A percentile compares a stretch with the other conserved stretches of the same genome.
Evolutionary conservation across 2,797 vertebrate genomes (phyloP).

Genomic region (Manis crassicaudata): DNA sequence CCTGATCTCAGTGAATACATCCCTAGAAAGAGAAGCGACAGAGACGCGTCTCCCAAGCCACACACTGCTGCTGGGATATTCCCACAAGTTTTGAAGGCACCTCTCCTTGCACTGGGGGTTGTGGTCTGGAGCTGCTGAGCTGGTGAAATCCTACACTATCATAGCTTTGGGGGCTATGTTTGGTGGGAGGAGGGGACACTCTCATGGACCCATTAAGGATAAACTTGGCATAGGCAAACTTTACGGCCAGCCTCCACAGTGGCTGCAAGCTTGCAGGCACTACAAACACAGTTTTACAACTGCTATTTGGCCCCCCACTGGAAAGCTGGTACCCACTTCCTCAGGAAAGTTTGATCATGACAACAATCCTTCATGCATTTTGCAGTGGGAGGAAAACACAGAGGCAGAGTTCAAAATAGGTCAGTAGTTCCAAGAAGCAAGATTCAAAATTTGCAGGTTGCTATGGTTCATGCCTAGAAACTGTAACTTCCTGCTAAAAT

Average conservation of each 20-base stretch:
- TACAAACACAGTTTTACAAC: too few relatives aligned
- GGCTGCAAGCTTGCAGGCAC: background rate
- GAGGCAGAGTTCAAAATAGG: background rate
- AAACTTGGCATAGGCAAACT: background rate
- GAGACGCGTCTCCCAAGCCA: background rate
- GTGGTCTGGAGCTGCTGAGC: background rate
- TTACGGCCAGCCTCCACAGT: rapidly evolving
- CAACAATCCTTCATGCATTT: rapidly evolving
- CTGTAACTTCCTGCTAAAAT: background rate
- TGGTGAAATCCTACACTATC: background rate
- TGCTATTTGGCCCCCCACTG: rapidly evolving
- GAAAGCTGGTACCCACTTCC: too few relatives aligned
- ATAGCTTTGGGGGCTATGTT: background rate
- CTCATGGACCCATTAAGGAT: background rate
- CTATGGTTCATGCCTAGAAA: background rate
- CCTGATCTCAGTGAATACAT: background rate
- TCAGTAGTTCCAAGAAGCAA: background rate
- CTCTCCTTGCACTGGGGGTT: background rate
- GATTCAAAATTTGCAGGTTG: background rate
- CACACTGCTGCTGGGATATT: rapidly evolving
- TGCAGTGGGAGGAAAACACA: background rate
- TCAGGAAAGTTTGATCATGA: rapidly evolving
- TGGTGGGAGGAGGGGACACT: too few relatives aligned
- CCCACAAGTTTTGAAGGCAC: rapidly evolving
- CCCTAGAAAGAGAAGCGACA: rapidly evolving